Evolutionary conservation across 2,113 vertebrate genomes (phyloP), one percentile per base, ranked within the genome.

Genomic region (Aix galericulata): DNA sequence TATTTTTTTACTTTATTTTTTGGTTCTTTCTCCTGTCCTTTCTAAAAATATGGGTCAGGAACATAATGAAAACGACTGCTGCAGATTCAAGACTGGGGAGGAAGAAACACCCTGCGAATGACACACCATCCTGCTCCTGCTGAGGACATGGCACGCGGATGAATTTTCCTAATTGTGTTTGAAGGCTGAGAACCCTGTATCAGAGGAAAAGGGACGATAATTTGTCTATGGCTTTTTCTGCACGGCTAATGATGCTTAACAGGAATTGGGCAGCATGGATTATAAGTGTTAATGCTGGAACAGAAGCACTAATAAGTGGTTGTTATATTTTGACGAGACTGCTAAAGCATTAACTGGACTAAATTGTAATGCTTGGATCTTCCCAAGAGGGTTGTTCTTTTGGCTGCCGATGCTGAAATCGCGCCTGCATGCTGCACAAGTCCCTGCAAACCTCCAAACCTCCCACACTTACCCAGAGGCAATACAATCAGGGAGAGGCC

Each of bases 401-500:
- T 59, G 79, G 32, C 42, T 59, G 29, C 31, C n/a, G 9, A 10
- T 15, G 40, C 18, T 40, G 42, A 23, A 82, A 46, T 2, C 8
- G 13, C 5, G 50, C 50, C 50, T 52, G 50, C 16, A 6, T 32
- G 29, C 29, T 32, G 8, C 50, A 16, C 8, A 32, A 38, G 3
- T 44, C 29, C 50, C 34, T 66, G 11, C 38, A 1, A 32, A 52
- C 42, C 58, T 86, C 16, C 29, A 34, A 26, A 5, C 2, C 9
- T 32, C 11, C 8, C 3, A 0, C 9, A 88, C 97, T 96, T 88
- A 99, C 99, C 98, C 25, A 99, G 91, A 10, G 98, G 98, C 29
- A 96, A 50, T 11, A 98, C 94, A 29, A 98, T 98, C 64, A 98
- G 98, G 69, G 98, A 98, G 86, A 98, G 93, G 1, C 98, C 98